Evolutionary conservation across 1,140 invertebrate genomes (phyloP).

Genomic region (Hermetia illucens): DNA sequence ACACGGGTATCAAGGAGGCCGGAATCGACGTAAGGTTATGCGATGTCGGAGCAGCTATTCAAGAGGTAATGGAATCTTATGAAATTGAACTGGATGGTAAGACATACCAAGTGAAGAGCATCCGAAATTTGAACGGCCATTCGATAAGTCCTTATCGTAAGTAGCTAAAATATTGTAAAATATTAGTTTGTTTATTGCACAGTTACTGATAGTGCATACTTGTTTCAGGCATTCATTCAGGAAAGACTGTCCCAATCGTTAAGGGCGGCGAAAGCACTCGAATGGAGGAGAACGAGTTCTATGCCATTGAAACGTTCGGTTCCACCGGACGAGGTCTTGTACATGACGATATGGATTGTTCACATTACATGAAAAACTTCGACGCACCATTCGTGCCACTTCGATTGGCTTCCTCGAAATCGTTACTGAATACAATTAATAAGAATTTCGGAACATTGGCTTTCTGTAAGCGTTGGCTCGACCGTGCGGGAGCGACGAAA

Average conservation of each 20-base stretch:
- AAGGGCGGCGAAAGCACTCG: constrained; percentile 93
- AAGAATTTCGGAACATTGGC: constrained; percentile 97
- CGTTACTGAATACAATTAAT: constrained; percentile 88
- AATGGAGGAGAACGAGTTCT: constrained; percentile 99
- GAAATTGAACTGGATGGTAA: constrained; percentile 97
- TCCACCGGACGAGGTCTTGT: constrained; percentile 94
- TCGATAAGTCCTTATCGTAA: constrained; percentile 91
- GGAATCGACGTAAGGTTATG: constrained; percentile 96
- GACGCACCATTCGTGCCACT: constrained; percentile 86
- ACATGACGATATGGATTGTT: constrained; percentile 98
- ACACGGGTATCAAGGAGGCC: constrained; percentile 88
- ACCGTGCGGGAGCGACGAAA: constrained; percentile 89
- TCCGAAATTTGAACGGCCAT: constrained; percentile 96
- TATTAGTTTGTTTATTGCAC: background rate
- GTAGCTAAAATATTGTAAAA: constrained; percentile 15
- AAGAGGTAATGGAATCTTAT: constrained; percentile 99
- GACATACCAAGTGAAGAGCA: constrained; percentile 92
- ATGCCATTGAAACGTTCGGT: constrained; percentile 99
- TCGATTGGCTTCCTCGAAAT: constrained; percentile 82
- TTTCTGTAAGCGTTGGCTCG: constrained; percentile 98
- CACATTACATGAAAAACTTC: constrained; percentile 99
- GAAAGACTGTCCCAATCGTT: constrained; percentile 99
- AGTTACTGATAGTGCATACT: constrained; percentile 5
- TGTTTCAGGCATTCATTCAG: constrained; percentile 79
- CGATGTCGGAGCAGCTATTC: constrained; percentile 94